Evolutionary conservation across 64 coral and sea anemone genomes (phyloP), one percentile per base, ranked within the genome.

Genomic region (Orbicella faveolata): DNA sequence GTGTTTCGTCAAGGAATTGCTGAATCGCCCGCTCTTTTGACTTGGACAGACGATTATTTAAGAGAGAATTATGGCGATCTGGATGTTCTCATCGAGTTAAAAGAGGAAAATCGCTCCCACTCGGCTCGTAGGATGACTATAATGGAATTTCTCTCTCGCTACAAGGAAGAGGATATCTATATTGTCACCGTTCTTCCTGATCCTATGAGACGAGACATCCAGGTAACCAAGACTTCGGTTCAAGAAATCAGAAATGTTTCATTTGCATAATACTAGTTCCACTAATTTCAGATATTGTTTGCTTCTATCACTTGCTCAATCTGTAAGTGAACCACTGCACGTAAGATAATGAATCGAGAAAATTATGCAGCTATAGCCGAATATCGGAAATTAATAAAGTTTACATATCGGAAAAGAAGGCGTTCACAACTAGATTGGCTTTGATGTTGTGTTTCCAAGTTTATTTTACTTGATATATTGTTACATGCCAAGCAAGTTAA

Each of bases 71-170:
- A 96, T 53, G 95, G 95, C 9, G 92, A 96, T 52, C 87, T 96
- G 55, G 95, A 96, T 82, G 88, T 96, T 52, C 69, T 96, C 26
- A 91, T 96, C 73, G 95, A 96, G 68, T 84, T 96, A 68, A 96
- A 96, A 48, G 80, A 88, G 62, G 95, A 96, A 79, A 88, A 96
- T 55, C 84, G 95, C 6, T 39, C 86, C 13, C 90, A 93, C 39
- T 51, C 91, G 55, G 88, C 95, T 36, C 75, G 81, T n/a, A 96
- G 95, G 87, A 96, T 92, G 92, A 94, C 83, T 52, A 87, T 96
- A 35, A 73, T 65, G 7, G 83, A 79, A 18, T 96, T 96, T 94
- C 74, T 96, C 19, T 77, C 90, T 74, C 91, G 82, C 15, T 96
- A 96, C 36, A 84, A 90, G 21, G 63, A 57, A 9, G 87, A 94